Conservation (phyloP, 2,113 vertebrate genomes). For the Syrmaticus mikado region DNA sequence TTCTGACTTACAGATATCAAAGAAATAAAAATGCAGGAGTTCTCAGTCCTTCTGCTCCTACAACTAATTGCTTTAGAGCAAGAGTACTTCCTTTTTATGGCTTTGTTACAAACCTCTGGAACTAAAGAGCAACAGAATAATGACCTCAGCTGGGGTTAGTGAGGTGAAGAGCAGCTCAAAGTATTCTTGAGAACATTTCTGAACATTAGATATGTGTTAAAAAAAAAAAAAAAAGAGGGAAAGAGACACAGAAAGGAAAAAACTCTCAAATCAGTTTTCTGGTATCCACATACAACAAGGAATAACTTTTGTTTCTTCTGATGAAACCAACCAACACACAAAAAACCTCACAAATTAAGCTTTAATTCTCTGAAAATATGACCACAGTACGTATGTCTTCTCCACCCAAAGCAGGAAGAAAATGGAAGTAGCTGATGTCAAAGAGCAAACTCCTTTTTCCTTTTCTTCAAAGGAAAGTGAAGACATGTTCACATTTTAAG, state of each 20-base stretch:
- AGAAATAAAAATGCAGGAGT: constrained; percentile 43
- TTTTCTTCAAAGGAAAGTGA: neutral
- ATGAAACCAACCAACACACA: neutral
- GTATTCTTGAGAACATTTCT: constrained; percentile 23
- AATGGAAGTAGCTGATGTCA: neutral
- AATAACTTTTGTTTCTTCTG: constrained; percentile 19
- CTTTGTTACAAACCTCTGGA: constrained; percentile 62
- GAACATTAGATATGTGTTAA: constrained; percentile 31
- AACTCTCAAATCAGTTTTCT: constrained; percentile 31
- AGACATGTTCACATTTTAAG: neutral
- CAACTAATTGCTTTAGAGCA: constrained; percentile 63
- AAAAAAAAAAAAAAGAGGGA: neutral
- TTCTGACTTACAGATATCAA: constrained; percentile 39
- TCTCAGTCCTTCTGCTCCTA: constrained; percentile 29
- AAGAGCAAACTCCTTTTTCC: neutral
- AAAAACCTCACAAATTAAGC: neutral
- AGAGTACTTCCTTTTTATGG: constrained; percentile 51
- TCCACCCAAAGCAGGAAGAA: neutral
- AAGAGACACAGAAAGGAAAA: constrained; percentile 38
- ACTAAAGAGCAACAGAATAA: constrained; percentile 62
- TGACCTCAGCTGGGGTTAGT: constrained; percentile 60
- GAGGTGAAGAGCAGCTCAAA: constrained; percentile 62
- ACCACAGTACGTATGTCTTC: neutral
- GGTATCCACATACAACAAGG: constrained; percentile 34
- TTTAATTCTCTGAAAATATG: constrained; percentile 1